Percentiles rank a stretch among this genome's conserved stretches.
Conservation (phyloP, 1,140 invertebrate species). For the Gerris buenoi region DNA sequence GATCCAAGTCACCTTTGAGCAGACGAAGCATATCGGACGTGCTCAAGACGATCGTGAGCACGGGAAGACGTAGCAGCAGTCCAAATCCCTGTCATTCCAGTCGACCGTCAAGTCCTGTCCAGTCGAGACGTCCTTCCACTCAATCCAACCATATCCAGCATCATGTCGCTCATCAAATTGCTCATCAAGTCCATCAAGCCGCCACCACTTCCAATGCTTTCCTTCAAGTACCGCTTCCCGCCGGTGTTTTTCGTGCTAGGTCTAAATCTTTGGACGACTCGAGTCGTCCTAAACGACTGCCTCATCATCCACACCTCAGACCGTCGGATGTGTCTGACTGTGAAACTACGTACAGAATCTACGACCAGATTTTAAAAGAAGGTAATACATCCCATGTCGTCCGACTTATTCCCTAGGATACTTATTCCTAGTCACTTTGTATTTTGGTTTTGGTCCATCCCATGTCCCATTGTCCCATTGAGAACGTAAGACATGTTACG, state of each 20-base stretch:
- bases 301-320: constrained; percentile 41
- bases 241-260: constrained; percentile 42
- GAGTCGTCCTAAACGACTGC: constrained; percentile 32
- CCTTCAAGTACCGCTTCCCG: constrained; percentile 14
- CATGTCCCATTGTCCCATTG: no score
- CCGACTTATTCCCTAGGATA: no score
- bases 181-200: constrained; percentile 4
- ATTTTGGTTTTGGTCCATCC: no score
- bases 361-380: constrained; percentile 61
- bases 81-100: not conserved
- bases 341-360: constrained; percentile 64
- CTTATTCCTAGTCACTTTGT: no score
- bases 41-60: not conserved
- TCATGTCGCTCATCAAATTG: not conserved
- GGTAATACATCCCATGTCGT: no score
- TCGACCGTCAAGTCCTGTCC: not conserved
- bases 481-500: no score
- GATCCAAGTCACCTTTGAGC: not conserved
- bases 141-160: not conserved
- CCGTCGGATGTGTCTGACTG: constrained; percentile 44
- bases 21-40: not conserved
- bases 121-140: not conserved
- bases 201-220: not conserved
- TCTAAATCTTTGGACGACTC: constrained; percentile 56
- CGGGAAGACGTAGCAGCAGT: not conserved